Conservation (phyloP, 92 coral and sea anemone genomes). For the Heliopora coerulea region DNA sequence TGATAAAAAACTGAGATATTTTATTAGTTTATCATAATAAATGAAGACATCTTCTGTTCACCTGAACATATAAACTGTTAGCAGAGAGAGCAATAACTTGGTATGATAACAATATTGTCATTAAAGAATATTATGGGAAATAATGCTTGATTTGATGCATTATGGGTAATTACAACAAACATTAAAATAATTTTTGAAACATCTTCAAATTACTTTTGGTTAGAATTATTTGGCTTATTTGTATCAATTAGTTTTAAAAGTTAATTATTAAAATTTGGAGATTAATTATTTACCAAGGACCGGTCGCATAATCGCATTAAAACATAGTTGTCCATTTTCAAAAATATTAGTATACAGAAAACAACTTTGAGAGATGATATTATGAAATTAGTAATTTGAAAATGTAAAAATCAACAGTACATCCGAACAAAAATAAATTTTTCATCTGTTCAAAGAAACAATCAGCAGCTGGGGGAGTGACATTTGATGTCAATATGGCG, state of each 20-base stretch:
- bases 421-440: too few species aligned
- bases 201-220: not conserved
- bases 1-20: too few species aligned
- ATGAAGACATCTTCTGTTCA: too few species aligned
- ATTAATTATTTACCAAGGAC: too few species aligned
- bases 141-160: not conserved
- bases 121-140: not conserved
- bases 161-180: conserved; percentile 32
- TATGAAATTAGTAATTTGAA: too few species aligned
- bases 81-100: too few species aligned
- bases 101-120: not conserved
- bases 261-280: conserved; percentile 3
- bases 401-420: too few species aligned
- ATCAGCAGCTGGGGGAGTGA: too few species aligned
- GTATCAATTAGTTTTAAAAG: not conserved
- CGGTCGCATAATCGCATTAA: conserved; percentile 4
- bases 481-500: conserved; percentile 25
- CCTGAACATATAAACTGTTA: not conserved
- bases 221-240: not conserved
- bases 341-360: too few species aligned
- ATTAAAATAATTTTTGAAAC: not conserved
- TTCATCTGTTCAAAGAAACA: too few species aligned
- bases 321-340: not conserved
- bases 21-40: too few species aligned
- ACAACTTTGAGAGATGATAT: too few species aligned